phyloP scores from a whole-genome alignment of 2,113 vertebrate genomes.

The Apaloderma vittatum region DNA sequence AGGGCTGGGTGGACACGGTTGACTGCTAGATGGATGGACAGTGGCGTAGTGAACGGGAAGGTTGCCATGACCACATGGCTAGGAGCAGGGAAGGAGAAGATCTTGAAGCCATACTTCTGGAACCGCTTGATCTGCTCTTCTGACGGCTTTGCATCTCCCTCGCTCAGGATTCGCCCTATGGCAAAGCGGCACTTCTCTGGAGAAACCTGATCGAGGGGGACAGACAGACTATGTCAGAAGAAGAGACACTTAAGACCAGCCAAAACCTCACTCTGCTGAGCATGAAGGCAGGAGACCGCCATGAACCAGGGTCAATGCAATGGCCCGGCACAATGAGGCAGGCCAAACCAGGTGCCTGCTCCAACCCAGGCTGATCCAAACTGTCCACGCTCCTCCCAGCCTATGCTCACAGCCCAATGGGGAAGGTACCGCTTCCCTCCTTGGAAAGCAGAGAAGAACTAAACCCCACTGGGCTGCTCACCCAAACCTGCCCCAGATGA shows the following conservation, averaged over 20 bases:
- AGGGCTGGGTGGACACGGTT: constrained; percentile 89
- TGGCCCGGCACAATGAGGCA: fast-evolving
- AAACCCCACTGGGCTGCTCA: not conserved
- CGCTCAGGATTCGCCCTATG: constrained; percentile 91
- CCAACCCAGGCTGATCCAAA: not conserved
- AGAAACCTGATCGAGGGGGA: constrained; percentile 75
- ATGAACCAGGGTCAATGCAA: not conserved
- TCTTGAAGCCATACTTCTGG: constrained; percentile 89
- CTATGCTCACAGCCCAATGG: not conserved
- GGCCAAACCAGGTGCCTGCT: not conserved
- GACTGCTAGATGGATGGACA: constrained; percentile 86
- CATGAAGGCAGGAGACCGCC: not conserved
- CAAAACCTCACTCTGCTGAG: not conserved
- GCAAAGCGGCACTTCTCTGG: constrained; percentile 85
- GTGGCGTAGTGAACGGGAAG: constrained; percentile 84
- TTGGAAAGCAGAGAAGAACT: not conserved
- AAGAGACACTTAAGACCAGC: not conserved
- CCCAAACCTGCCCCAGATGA: not conserved
- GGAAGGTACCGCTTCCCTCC: not conserved
- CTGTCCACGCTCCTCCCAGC: not conserved
- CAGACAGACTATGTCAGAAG: not conserved
- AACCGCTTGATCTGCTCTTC: constrained; percentile 86
- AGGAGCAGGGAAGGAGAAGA: constrained; percentile 91
- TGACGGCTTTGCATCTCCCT: constrained; percentile 83
- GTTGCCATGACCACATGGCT: constrained; percentile 89